Evolutionary conservation across 2,888 invertebrate genomes (phyloP).

Genomic region (Stenodera caucasica): DNA sequence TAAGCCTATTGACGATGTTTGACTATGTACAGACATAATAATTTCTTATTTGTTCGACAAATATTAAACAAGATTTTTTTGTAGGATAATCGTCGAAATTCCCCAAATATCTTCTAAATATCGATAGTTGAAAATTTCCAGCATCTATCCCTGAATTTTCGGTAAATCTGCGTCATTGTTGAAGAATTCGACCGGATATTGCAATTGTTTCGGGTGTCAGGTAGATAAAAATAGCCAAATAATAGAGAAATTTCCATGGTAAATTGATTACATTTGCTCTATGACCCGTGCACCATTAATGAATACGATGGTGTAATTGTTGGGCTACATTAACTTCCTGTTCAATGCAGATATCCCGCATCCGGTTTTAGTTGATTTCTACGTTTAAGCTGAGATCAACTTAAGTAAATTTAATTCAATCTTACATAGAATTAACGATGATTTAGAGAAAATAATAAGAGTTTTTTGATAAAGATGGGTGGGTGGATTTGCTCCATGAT

Average conservation of each 20-base stretch:
- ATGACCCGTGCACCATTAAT: constrained; percentile 31
- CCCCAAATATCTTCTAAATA: constrained; percentile 1
- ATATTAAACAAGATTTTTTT: constrained; percentile 37
- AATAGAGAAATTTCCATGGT: constrained; percentile 11
- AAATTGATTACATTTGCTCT: constrained; percentile 20
- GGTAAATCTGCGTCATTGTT: constrained; percentile 3
- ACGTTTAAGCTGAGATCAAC: not conserved
- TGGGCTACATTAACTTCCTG: constrained; percentile 46
- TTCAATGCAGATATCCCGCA: constrained; percentile 53
- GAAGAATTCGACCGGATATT: constrained; percentile 2
- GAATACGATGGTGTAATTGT: constrained; percentile 32
- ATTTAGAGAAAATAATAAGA: not conserved
- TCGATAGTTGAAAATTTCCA: not conserved
- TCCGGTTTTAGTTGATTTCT: constrained; percentile 40
- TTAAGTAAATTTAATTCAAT: too few species aligned
- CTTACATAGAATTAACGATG: too few species aligned
- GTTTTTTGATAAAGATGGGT: not conserved
- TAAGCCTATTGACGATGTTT: constrained; percentile 44
- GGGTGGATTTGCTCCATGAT: not conserved
- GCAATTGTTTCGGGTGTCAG: not conserved
- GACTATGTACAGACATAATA: constrained; percentile 40
- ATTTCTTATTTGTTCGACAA: constrained; percentile 35
- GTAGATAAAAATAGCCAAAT: not conserved
- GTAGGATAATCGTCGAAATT: constrained; percentile 24
- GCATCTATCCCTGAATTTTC: not conserved